Percentiles rank a stretch among this genome's conserved stretches.
Evolutionary conservation across 92 coral and sea anemone species (phyloP).

Genomic region (Muricea muricata): DNA sequence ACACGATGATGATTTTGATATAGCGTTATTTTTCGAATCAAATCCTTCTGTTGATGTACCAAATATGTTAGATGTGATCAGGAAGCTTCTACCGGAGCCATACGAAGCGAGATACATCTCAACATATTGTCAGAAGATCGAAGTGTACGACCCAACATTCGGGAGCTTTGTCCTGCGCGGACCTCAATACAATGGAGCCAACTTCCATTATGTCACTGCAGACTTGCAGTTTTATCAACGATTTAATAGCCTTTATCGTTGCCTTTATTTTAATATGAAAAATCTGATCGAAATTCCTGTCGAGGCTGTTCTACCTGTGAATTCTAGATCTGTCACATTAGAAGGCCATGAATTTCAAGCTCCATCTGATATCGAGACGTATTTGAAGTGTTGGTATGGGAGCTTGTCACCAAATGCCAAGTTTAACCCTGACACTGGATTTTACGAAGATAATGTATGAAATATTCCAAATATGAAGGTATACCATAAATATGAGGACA

Average conservation of each 20-base stretch:
- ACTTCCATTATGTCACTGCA: neutral
- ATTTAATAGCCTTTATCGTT: neutral
- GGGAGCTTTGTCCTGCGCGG: neutral
- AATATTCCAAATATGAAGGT: too few species aligned
- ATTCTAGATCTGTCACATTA: conserved; percentile 25
- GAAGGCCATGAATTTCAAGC: conserved; percentile 54
- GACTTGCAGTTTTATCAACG: conserved; percentile 6
- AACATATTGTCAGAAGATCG: neutral
- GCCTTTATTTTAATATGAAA: neutral
- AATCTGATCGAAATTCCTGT: neutral
- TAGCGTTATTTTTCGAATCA: conserved; percentile 57
- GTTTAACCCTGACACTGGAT: conserved; percentile 29
- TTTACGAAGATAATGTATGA: conserved; percentile 3
- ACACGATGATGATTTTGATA: too few species aligned
- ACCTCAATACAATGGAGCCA: neutral
- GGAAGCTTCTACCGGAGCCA: neutral
- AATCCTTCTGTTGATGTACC: neutral
- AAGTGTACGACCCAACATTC: neutral
- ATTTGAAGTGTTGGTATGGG: conserved; percentile 58
- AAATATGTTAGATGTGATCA: neutral
- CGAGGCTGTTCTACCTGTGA: neutral
- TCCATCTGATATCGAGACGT: conserved; percentile 56
- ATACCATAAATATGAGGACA: too few species aligned
- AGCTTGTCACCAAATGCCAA: conserved; percentile 60
- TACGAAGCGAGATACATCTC: neutral